Conservation (phyloP, 2,113 vertebrate species). For the Phodopus roborovskii region DNA sequence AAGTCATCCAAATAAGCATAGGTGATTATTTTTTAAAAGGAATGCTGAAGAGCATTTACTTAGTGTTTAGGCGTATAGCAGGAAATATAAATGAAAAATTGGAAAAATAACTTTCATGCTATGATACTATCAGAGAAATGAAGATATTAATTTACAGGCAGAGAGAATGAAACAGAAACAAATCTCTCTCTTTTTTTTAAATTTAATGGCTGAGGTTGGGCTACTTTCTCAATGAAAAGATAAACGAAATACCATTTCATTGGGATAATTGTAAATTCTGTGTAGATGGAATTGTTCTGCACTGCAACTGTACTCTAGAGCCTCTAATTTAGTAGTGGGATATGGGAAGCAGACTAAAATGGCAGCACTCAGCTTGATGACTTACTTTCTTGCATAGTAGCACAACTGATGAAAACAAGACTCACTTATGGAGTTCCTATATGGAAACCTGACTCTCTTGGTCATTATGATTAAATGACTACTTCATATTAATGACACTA, state of each 20-base stretch:
- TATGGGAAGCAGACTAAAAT: not conserved
- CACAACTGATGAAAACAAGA: not conserved
- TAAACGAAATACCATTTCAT: conserved; percentile 41
- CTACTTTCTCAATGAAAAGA: conserved; percentile 20
- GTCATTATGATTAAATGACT: not conserved
- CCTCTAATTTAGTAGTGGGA: not conserved
- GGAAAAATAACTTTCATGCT: conserved; percentile 79
- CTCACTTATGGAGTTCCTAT: not conserved
- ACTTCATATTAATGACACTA: conserved; percentile 26
- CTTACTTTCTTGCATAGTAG: conserved; percentile 23
- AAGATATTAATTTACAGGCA: conserved; percentile 77
- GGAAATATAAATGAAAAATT: conserved; percentile 80
- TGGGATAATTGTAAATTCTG: not conserved
- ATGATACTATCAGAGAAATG: conserved; percentile 77
- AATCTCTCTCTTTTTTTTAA: conserved; percentile 67
- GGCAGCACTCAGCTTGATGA: not conserved
- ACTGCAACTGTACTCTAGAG: not conserved
- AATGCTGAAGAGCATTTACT: conserved; percentile 73
- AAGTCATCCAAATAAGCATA: conserved; percentile 69
- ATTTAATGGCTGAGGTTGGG: conserved; percentile 55
- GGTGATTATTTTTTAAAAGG: conserved; percentile 69
- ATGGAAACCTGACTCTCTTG: not conserved
- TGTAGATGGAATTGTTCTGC: not conserved
- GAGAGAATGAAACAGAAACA: conserved; percentile 76
- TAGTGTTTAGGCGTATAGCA: conserved; percentile 68